phyloP scores from a whole-genome alignment of 2,797 vertebrate genomes.

The Glyptemys insculpta region DNA sequence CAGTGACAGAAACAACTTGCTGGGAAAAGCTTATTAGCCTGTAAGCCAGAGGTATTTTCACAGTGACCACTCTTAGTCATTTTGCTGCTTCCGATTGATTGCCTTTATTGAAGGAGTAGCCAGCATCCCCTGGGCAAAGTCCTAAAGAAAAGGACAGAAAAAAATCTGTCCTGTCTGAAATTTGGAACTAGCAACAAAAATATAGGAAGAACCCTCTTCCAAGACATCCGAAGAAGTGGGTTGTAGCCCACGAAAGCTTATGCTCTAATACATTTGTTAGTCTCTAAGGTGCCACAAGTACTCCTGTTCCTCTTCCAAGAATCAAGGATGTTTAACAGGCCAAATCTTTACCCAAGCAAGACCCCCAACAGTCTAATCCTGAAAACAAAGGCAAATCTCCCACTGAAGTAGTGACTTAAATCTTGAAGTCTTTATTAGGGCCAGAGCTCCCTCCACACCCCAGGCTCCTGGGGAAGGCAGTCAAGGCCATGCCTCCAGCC shows the following conservation, averaged over 20 bases:
- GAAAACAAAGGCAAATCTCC: not conserved
- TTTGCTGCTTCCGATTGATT: not conserved
- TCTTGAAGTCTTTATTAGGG: not conserved
- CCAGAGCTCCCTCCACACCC: not conserved
- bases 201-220: not conserved
- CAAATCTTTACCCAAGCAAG: not conserved
- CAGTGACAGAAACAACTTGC: not conserved
- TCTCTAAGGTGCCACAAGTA: no score
- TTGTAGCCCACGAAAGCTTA: no score
- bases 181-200: not conserved
- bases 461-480: not conserved
- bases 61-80: not conserved
- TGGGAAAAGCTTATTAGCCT: not conserved
- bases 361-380: not conserved
- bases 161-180: not conserved
- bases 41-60: not conserved
- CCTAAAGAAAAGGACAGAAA: not conserved
- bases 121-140: not conserved
- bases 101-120: not conserved
- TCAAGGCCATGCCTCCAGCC: slow-evolving; percentile 7
- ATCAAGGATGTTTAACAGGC: not conserved
- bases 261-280: no score
- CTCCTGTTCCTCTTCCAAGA: not conserved
- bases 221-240: no score
- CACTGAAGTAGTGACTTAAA: slow-evolving; percentile 19